phyloP scores from a whole-genome alignment of 2,888 invertebrate genomes.

The Brachycybe producta region DNA sequence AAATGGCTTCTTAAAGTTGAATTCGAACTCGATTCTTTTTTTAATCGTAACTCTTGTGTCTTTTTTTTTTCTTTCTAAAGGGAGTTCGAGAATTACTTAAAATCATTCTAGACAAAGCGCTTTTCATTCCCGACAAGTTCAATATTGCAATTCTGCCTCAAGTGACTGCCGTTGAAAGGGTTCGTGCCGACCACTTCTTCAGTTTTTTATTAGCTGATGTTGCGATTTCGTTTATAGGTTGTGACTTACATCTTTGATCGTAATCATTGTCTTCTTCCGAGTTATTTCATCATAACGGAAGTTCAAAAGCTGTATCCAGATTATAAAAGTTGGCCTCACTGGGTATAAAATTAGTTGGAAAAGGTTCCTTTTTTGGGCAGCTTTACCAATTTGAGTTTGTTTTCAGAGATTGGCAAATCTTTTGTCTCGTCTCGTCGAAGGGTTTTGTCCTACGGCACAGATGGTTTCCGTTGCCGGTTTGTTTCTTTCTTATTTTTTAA shows the following conservation, averaged over 20 bases:
- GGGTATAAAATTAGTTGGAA: constrained; percentile 56
- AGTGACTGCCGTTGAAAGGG: constrained; percentile 59
- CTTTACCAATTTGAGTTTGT: constrained; percentile 13
- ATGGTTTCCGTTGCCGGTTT: constrained; percentile 82
- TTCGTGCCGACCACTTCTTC: constrained; percentile 22
- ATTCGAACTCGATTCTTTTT: too few species aligned
- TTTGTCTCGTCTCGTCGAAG: constrained; percentile 77
- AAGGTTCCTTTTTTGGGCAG: too few species aligned
- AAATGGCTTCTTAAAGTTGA: too few species aligned
- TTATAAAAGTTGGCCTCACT: constrained; percentile 72
- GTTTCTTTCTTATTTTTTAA: constrained; percentile 1
- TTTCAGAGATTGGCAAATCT: constrained; percentile 67
- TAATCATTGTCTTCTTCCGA: constrained; percentile 79
- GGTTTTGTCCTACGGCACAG: constrained; percentile 84
- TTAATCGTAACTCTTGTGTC: constrained; percentile 12
- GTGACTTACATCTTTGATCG: constrained; percentile 82
- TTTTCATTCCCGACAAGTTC: constrained; percentile 60
- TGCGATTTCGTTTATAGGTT: constrained; percentile 36
- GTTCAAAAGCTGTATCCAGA: constrained; percentile 77
- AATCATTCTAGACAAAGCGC: constrained; percentile 60
- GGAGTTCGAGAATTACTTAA: constrained; percentile 37
- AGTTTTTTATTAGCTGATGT: background rate
- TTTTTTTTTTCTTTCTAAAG: constrained; percentile 26
- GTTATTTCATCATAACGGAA: constrained; percentile 90
- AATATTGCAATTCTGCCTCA: constrained; percentile 70